Conservation (phyloP, 1,140 invertebrate species). For the Cardiocondyla obscurior region DNA sequence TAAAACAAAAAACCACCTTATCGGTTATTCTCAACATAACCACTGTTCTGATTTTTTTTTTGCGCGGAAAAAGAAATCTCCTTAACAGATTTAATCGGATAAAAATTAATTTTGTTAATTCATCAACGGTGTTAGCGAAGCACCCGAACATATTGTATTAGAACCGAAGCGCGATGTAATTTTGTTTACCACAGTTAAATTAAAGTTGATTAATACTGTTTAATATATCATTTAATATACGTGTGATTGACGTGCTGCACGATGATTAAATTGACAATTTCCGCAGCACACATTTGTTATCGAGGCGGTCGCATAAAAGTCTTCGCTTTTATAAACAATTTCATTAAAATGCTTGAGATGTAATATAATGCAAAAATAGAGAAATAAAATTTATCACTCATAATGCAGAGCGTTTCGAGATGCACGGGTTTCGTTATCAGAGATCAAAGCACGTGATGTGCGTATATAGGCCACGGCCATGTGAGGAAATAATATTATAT, state of each 20-base stretch:
- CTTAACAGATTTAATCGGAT: neutral
- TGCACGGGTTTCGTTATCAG: neutral
- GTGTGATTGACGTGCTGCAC: neutral
- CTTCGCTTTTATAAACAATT: neutral
- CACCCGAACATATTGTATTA: neutral
- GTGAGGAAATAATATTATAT: constrained; percentile 15
- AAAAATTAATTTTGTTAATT: neutral
- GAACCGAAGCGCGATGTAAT: neutral
- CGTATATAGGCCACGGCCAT: neutral
- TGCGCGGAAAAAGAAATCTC: neutral
- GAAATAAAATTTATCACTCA: neutral
- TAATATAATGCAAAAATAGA: neutral
- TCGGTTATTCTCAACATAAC: neutral
- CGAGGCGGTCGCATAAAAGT: neutral
- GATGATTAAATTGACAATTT: neutral
- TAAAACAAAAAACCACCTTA: constrained; percentile 63
- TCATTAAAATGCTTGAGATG: neutral
- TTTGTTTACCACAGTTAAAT: neutral
- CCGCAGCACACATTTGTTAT: neutral
- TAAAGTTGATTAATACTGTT: neutral
- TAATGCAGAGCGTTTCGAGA: neutral
- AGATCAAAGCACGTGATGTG: neutral
- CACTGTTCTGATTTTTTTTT: neutral
- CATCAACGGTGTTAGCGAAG: neutral
- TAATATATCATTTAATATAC: neutral